Percentiles rank a stretch among this genome's conserved stretches.
Evolutionary conservation across 2,797 vertebrate genomes (phyloP).

Genomic region (Thripadectes ignobilis): DNA sequence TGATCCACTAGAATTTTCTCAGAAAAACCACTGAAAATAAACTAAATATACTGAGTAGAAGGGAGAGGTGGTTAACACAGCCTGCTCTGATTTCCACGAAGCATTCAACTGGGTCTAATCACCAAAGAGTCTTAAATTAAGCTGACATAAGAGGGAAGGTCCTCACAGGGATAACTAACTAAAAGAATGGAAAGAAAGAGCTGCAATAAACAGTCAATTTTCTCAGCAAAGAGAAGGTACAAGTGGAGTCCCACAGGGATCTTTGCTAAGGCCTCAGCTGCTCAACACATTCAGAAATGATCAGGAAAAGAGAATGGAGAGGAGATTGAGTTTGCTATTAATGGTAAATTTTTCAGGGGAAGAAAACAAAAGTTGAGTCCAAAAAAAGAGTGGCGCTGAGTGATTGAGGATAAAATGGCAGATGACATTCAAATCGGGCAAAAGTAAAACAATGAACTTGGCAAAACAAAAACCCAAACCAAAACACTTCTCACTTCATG

Average conservation of each 20-base stretch:
- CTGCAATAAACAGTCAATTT: constrained; percentile 19
- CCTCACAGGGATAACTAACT: neutral
- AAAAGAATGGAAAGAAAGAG: neutral
- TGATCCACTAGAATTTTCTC: neutral
- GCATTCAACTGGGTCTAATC: neutral
- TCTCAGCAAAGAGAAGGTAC: neutral
- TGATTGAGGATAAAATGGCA: neutral
- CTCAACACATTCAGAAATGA: neutral
- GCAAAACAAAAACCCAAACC: neutral
- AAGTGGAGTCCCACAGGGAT: neutral
- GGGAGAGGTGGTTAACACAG: neutral
- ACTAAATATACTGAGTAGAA: neutral
- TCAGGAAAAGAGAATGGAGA: neutral
- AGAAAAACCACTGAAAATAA: neutral
- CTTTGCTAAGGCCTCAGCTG: neutral
- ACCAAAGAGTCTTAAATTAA: neutral
- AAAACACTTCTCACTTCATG: neutral
- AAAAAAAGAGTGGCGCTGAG: neutral
- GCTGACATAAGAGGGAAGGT: neutral
- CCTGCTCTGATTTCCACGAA: neutral
- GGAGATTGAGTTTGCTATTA: constrained; percentile 4
- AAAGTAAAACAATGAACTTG: neutral
- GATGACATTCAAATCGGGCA: neutral
- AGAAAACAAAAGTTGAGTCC: neutral
- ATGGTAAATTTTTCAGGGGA: neutral